Evolutionary conservation across 2,888 invertebrate species (phyloP).

Genomic region (Chloroclysta siterata): DNA sequence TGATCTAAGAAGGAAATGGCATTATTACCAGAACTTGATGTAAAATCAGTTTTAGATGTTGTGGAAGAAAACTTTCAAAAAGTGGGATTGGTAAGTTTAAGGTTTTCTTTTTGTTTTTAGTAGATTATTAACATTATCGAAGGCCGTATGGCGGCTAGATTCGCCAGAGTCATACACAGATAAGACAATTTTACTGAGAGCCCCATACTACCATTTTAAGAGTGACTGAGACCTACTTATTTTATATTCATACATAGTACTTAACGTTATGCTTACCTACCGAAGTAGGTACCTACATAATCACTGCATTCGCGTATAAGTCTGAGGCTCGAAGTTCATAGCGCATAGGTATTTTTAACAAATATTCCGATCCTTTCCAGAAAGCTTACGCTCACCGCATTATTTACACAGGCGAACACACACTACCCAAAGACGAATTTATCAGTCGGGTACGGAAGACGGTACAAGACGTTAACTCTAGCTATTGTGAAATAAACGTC

Average conservation of each 20-base stretch:
- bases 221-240: too few species aligned
- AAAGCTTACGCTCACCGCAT: constrained; percentile 77
- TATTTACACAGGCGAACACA: constrained; percentile 78
- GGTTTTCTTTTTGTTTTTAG: constrained; percentile 12
- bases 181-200: too few species aligned
- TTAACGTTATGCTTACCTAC: too few species aligned
- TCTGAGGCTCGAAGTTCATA: too few species aligned
- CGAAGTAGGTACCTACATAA: too few species aligned
- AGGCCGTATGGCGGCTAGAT: too few species aligned
- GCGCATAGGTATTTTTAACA: background rate
- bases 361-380: constrained; percentile 54
- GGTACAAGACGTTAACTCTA: constrained; percentile 64
- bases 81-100: constrained; percentile 62
- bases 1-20: constrained; percentile 21
- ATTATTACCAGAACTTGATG: constrained; percentile 68
- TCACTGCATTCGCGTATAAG: too few species aligned
- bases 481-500: constrained; percentile 74
- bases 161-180: too few species aligned
- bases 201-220: too few species aligned
- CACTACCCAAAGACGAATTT: constrained; percentile 62
- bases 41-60: constrained; percentile 64
- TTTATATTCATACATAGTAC: too few species aligned
- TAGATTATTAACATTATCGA: too few species aligned
- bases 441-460: constrained; percentile 60
- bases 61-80: constrained; percentile 72